Evolutionary conservation across 2,797 vertebrate species (phyloP), one percentile per base, ranked within the genome.

Genomic region (Martes flavigula): DNA sequence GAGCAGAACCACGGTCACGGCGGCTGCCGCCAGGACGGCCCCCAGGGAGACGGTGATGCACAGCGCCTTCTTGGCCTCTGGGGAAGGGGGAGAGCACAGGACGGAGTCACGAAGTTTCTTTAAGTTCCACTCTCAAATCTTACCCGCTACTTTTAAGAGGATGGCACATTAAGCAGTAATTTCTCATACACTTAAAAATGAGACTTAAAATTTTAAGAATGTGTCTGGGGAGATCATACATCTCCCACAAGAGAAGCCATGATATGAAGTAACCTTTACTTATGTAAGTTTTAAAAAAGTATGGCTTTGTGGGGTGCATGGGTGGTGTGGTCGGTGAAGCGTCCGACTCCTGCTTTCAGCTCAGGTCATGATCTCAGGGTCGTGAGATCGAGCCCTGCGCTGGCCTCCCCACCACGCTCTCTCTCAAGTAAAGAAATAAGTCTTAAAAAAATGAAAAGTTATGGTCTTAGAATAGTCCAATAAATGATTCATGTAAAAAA

Each of bases 1-100:
- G 14, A 99, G 97, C 93, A 99, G 98, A 81, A 99, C 66, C 1
- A 98, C 98, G 3, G 97, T 97, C 84, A 99, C 51, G 87, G 98
- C 98, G n/a, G 98, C 97, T 72, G 98, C 38, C 2, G 97, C 40
- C 0, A 99, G 97, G 78, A 99, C 46, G n/a, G 96, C 58, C 93
- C 97, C 98, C 92, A 99, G 43, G 0, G 96, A 77, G 2, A 98
- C 11, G 87, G 96, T 17, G n/a, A 98, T 38, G 40, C 98, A 97
- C 90, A 99, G n/a, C 1, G n/a, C 83, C 84, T 97, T 99, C 96
- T 86, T 99, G 78, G 20, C 0, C 87, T 3, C 99, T 99, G 98
- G 8, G 97, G 98, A n/a, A 35, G 90, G 27, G 17, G 66, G 9
- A 14, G 12, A 5, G 20, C 0, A 2, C 4, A 43, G 6, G 2